Conservation (phyloP, 1,140 invertebrate genomes). For the Papilio polyxenes region DNA sequence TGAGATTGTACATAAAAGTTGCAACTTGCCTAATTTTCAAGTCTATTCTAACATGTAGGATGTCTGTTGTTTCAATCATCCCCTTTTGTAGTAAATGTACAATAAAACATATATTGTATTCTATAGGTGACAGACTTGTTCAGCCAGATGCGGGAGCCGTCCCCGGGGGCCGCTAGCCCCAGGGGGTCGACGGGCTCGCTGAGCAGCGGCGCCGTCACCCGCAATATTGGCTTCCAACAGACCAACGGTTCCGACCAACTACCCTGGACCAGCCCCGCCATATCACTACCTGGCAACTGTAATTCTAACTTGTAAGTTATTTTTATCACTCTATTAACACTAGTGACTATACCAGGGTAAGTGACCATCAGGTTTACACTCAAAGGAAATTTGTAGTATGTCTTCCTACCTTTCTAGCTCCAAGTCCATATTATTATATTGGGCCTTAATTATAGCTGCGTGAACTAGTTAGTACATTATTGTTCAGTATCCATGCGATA, state of each 20-base stretch:
- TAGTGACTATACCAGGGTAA: too few species aligned
- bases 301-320: slow-evolving; percentile 66
- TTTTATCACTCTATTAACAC: neutral
- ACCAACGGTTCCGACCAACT: slow-evolving; percentile 62
- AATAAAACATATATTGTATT: neutral
- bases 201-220: slow-evolving; percentile 56
- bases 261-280: slow-evolving; percentile 62
- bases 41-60: too few species aligned
- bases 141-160: slow-evolving; percentile 86
- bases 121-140: slow-evolving; percentile 86
- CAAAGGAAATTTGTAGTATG: too few species aligned
- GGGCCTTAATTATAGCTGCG: too few species aligned
- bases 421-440: too few species aligned
- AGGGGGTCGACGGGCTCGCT: slow-evolving; percentile 59
- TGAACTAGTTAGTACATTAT: too few species aligned
- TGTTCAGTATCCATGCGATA: neutral
- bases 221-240: slow-evolving; percentile 70
- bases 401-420: too few species aligned
- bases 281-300: slow-evolving; percentile 60
- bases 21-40: too few species aligned
- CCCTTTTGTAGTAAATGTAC: too few species aligned
- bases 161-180: slow-evolving; percentile 65
- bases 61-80: too few species aligned
- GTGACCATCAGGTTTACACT: too few species aligned
- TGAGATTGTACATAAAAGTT: too few species aligned